These are phyloP conservation scores for Mixornis gularis DNA, from an alignment of 2,113 vertebrate species.

Conservation along the genomic window DNA sequence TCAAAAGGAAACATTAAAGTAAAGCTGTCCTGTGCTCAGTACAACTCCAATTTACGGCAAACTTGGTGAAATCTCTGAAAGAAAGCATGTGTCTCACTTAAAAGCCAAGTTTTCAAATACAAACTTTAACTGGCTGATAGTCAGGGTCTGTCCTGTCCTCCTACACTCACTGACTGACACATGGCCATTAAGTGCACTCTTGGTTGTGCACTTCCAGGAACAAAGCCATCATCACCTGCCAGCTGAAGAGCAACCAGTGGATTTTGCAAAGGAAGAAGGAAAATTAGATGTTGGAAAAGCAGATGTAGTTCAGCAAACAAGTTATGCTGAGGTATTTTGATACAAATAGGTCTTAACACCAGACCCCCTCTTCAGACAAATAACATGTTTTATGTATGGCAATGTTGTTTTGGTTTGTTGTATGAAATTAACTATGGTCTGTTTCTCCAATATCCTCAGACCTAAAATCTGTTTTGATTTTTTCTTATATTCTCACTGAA, in stretches of 20 bases:
- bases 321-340: neutral
- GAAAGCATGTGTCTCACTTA: neutral
- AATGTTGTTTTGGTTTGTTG: neutral
- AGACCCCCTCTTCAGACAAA: neutral
- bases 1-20: neutral
- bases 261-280: neutral
- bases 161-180: neutral
- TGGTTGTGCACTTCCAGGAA: neutral
- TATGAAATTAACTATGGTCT: neutral
- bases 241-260: neutral
- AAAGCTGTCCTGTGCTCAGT: neutral
- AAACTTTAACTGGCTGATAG: neutral
- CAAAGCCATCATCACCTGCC: neutral
- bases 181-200: accelerated
- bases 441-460: neutral
- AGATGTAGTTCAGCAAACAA: neutral
- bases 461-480: neutral
- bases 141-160: neutral
- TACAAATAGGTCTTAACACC: neutral
- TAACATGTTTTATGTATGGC: accelerated
- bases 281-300: neutral
- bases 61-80: neutral
- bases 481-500: neutral
- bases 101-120: neutral
- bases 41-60: neutral